Evolutionary conservation across 2,113 vertebrate genomes (phyloP).

Genomic region (Nannospalax galili): DNA sequence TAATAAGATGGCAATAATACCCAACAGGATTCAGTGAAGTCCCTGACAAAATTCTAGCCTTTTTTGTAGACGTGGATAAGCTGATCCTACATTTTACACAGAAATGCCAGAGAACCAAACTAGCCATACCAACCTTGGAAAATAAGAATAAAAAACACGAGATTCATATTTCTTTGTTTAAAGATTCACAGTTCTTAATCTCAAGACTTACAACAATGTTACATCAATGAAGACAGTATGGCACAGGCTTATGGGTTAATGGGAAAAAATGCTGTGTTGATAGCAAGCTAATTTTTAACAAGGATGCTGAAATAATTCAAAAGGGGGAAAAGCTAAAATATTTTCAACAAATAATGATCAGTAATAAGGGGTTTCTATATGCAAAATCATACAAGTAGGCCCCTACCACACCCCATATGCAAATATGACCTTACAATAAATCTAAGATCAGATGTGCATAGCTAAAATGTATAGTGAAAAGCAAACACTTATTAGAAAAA

Average conservation of each 20-base stretch:
- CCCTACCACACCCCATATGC: neutral
- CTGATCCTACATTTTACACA: neutral
- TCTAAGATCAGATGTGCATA: neutral
- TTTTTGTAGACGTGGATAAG: neutral
- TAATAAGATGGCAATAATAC: neutral
- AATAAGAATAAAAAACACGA: neutral
- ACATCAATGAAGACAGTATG: neutral
- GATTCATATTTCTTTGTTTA: neutral
- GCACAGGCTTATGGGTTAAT: neutral
- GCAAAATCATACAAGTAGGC: neutral
- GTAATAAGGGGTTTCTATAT: constrained; percentile 8
- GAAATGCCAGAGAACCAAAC: neutral
- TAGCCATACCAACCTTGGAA: neutral
- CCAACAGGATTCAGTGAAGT: neutral
- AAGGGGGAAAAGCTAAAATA: neutral
- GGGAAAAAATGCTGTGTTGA: neutral
- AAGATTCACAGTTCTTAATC: neutral
- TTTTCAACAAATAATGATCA: neutral
- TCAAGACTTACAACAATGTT: neutral
- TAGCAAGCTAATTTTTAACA: neutral
- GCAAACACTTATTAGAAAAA: neutral
- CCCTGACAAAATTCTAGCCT: neutral
- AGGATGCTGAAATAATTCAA: neutral
- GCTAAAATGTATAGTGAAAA: neutral
- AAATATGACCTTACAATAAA: neutral